phyloP scores from a whole-genome alignment of 2,113 vertebrate species.

The Hemiprocne comata region DNA sequence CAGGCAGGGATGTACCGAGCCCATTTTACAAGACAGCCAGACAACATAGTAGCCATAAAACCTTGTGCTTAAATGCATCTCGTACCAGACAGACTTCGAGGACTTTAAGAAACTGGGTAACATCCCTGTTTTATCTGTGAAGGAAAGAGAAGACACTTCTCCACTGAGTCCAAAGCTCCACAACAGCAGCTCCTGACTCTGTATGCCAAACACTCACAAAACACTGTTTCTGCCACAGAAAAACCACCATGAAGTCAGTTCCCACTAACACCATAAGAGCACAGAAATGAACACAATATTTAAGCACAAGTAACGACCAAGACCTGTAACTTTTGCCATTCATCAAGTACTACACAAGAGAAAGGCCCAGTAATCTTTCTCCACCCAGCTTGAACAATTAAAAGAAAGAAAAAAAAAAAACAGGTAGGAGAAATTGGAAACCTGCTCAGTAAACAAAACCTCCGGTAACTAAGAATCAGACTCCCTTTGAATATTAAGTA shows the following conservation, averaged over 20 bases:
- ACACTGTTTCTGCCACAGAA: neutral
- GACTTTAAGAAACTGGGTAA: neutral
- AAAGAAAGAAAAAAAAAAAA: neutral
- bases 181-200: neutral
- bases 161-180: neutral
- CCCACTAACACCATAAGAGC: rapidly evolving
- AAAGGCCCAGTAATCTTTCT: neutral
- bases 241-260: neutral
- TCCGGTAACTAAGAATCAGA: neutral
- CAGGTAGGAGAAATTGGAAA: neutral
- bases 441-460: neutral
- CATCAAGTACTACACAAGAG: neutral
- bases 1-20: neutral
- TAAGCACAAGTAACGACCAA: neutral
- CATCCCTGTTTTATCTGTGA: neutral
- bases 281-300: neutral
- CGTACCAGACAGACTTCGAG: neutral
- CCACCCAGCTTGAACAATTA: neutral
- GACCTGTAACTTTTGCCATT: neutral
- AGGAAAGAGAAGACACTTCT: neutral
- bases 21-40: neutral
- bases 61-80: rapidly evolving
- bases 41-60: neutral
- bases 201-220: neutral
- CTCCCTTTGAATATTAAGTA: neutral